phyloP scores from a whole-genome alignment of 1,140 invertebrate genomes.

The Pogonomyrmex barbatus region DNA sequence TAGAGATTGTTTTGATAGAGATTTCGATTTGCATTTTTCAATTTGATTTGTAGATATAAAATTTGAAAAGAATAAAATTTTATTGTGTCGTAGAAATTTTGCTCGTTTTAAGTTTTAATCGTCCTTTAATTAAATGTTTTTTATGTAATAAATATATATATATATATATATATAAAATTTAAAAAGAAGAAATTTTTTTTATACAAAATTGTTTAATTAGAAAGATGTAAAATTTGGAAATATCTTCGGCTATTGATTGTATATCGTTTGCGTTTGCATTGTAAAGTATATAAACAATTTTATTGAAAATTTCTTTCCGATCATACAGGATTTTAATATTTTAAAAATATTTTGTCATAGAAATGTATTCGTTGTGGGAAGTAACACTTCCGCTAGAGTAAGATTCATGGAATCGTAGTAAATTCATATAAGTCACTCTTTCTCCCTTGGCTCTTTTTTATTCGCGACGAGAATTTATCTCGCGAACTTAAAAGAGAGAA shows the following conservation, averaged over 20 bases:
- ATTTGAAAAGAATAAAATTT: neutral
- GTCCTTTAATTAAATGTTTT: neutral
- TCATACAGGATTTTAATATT: neutral
- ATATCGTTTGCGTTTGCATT: neutral
- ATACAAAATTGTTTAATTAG: neutral
- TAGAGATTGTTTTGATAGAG: neutral
- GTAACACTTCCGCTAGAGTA: slow-evolving; percentile 25
- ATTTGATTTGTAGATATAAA: neutral
- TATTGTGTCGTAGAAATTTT: neutral
- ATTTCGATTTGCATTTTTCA: slow-evolving; percentile 9
- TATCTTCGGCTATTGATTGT: neutral
- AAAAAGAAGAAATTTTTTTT: neutral
- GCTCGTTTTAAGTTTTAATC: neutral
- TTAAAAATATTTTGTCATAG: slow-evolving; percentile 25
- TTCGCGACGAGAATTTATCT: slow-evolving; percentile 51
- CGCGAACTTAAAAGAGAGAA: slow-evolving; percentile 52
- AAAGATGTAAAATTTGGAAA: neutral
- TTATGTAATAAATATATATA: neutral
- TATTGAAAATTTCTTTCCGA: neutral
- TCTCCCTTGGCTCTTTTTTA: slow-evolving; percentile 26
- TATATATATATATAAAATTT: neutral
- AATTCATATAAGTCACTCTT: slow-evolving; percentile 56
- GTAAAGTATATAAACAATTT: neutral
- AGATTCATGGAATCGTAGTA: slow-evolving; percentile 56
- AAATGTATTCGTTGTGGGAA: slow-evolving; percentile 1